Conservation (phyloP, 2,113 vertebrate genomes). For the Mionectes macconnelli region DNA sequence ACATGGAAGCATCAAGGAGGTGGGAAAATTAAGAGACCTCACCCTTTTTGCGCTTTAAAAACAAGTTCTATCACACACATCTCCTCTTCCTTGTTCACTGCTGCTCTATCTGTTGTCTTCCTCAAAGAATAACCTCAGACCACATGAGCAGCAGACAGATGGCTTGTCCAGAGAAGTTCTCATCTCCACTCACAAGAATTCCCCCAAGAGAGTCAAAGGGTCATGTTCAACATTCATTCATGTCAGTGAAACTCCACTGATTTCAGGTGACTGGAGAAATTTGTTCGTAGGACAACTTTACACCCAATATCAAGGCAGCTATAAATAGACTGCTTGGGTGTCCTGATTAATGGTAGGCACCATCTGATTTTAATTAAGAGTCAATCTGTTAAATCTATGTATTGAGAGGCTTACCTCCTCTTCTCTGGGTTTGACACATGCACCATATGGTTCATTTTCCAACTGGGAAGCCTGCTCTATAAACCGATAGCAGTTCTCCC, state of each 20-base stretch:
- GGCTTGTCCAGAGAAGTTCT: background rate
- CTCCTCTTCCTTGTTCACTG: background rate
- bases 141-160: background rate
- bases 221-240: background rate
- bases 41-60: background rate
- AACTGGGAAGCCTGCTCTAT: constrained; percentile 22
- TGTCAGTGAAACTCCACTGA: background rate
- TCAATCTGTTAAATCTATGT: background rate
- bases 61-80: background rate
- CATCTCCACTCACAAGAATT: background rate
- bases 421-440: constrained; percentile 9
- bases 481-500: background rate
- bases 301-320: background rate
- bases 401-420: background rate
- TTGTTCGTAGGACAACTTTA: background rate
- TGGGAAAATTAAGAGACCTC: background rate
- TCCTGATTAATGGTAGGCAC: constrained; percentile 4
- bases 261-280: background rate
- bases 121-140: background rate
- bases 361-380: constrained; percentile 52
- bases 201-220: background rate
- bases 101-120: background rate
- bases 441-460: constrained; percentile 60
- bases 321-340: background rate
- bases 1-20: background rate